Evolutionary conservation across 1,140 invertebrate genomes (phyloP).

Genomic region (Drosophila kurseongensis): DNA sequence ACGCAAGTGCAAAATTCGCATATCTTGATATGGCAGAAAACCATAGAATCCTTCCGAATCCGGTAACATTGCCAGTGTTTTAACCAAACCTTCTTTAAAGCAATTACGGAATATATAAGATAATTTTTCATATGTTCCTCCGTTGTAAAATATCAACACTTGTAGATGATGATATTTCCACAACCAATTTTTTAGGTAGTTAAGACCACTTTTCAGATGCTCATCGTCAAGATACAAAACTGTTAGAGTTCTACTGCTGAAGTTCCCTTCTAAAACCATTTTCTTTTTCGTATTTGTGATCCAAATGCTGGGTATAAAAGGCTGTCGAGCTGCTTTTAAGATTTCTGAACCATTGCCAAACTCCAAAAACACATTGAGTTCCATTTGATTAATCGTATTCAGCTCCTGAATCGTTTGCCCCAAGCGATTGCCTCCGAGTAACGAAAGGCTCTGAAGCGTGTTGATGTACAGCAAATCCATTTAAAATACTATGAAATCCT

Average conservation of each 20-base stretch:
- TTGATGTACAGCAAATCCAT: constrained; percentile 52
- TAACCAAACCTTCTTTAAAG: constrained; percentile 54
- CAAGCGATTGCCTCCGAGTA: constrained; percentile 26
- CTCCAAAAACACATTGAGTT: constrained; percentile 54
- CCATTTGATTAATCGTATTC: constrained; percentile 37
- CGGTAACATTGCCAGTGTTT: constrained; percentile 37
- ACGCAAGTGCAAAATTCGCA: constrained; percentile 12
- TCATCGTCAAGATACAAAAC: constrained; percentile 48
- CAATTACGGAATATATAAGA: constrained; percentile 33
- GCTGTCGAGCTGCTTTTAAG: neutral
- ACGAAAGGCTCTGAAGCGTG: constrained; percentile 50
- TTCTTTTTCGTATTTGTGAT: constrained; percentile 8
- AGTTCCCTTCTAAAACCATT: constrained; percentile 42
- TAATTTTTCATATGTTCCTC: neutral
- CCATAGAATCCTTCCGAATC: constrained; percentile 19
- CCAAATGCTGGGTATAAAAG: constrained; percentile 17
- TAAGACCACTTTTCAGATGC: neutral
- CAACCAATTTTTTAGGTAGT: constrained; percentile 47
- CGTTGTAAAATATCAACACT: constrained; percentile 47
- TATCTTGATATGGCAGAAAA: constrained; percentile 48
- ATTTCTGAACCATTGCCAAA: constrained; percentile 29
- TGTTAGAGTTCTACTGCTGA: constrained; percentile 46
- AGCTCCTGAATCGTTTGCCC: constrained; percentile 34
- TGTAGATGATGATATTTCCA: constrained; percentile 58
- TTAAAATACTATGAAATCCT: neutral